Base-by-base conservation (phyloP, 1,140 invertebrate species). In the Drosophila hydei region DNA sequence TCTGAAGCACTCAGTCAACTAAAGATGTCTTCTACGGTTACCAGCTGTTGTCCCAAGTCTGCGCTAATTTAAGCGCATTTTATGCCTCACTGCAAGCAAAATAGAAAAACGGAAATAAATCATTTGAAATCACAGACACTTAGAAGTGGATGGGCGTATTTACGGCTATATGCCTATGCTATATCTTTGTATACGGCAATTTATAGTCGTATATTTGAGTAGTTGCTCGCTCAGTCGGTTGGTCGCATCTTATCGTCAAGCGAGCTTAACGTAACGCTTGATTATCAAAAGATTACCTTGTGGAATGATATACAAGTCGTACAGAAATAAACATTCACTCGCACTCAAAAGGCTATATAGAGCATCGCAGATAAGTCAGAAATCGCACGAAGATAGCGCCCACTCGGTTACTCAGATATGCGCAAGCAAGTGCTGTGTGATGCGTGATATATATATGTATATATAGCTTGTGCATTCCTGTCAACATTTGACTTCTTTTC, bases 401-500 rank as follows among this genome's bases (percentile, higher is more conserved):
- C 30, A 42, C 48, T 54, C 51, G 38, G 40, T 47, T 7, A 12
- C 23, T 33, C 18, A 43, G 42, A 43, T 54, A 12, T 25, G 69
- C 11, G 43, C 23, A 18, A 14, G 50, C 36, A n/a, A 16, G n/a
- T 42, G 11, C 38, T 21, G 56, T 27, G 54, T 27, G 40, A 21
- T 43, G 43, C 18, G 21, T 64, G 18, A 27, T 67, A 52, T 40
- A 72, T 36, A 23, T 36, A 27, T 62, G 4, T 33, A 74, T 61
- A 47, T 62, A 36, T 69, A 38, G 30, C 42, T 43, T 56, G 43
- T 40, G 61, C 83, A 75, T 68, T 77, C 62, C 58, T 68, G 55
- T 63, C 81, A 65, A 83, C 81, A 72, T 81, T 87, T 88, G 83
- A 88, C 83, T 87, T 87, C 83, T 87, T 87, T 88, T 87, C 83